Evolutionary conservation across 2,113 vertebrate species (phyloP).

Genomic region (Eudyptes chrysolophus): DNA sequence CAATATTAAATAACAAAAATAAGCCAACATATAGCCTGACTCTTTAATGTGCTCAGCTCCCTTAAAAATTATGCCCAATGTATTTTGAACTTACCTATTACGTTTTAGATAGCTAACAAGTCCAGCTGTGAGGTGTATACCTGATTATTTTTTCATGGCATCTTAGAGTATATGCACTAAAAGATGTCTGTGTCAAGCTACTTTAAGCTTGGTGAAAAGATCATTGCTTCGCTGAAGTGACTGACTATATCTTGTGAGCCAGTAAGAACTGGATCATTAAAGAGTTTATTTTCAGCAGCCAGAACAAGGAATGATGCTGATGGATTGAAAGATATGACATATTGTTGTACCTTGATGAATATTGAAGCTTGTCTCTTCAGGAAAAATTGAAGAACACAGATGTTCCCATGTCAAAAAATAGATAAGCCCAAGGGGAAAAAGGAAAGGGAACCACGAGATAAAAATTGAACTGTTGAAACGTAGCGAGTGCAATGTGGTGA

Average conservation of each 20-base stretch:
- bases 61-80: background rate
- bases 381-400: background rate
- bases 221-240: background rate
- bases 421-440: slow-evolving; percentile 15
- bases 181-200: background rate
- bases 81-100: background rate
- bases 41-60: background rate
- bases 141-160: background rate
- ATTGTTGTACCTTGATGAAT: slow-evolving; percentile 32
- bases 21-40: background rate
- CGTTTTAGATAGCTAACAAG: background rate
- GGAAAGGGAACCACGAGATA: background rate
- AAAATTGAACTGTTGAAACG: slow-evolving; percentile 13
- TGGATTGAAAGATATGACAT: slow-evolving; percentile 35
- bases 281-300: slow-evolving; percentile 55
- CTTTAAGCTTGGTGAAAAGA: background rate
- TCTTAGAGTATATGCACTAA: background rate
- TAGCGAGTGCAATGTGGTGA: background rate
- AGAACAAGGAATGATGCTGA: background rate
- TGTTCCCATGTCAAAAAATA: slow-evolving; percentile 24
- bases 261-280: background rate
- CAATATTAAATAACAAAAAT: background rate
- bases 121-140: background rate
- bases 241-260: background rate
- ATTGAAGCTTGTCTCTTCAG: slow-evolving; percentile 8